A percentile compares a stretch with the other conserved stretches of the same genome.
Conservation (phyloP, 1,140 invertebrate genomes). For the Hesperophylax magnus region DNA sequence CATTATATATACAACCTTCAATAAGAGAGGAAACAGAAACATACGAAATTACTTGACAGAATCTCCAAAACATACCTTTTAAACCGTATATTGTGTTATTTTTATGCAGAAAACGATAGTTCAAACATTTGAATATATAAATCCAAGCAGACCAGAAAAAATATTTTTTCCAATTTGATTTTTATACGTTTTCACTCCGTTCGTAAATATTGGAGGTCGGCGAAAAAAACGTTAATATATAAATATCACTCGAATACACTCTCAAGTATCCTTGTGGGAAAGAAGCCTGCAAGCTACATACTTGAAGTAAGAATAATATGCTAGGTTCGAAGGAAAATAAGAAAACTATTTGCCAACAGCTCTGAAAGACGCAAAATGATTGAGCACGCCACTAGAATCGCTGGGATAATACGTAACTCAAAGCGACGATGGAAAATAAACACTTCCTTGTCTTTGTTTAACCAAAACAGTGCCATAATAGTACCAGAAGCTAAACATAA, state of each 20-base stretch:
- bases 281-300: not conserved
- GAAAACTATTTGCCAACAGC: not conserved
- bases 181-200: too few relatives aligned
- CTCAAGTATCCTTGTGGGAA: not conserved
- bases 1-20: too few relatives aligned
- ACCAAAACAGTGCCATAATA: not conserved
- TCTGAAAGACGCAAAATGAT: not conserved
- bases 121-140: too few relatives aligned
- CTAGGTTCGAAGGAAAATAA: not conserved
- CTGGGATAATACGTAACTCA: not conserved
- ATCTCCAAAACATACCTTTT: too few relatives aligned
- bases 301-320: not conserved
- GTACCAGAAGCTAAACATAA: not conserved
- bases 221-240: not conserved
- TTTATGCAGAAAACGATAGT: too few relatives aligned
- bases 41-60: too few relatives aligned
- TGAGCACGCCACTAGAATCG: not conserved
- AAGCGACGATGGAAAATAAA: not conserved
- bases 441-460: not conserved
- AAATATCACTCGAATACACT: not conserved
- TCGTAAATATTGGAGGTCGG: too few relatives aligned
- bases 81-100: too few relatives aligned
- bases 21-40: too few relatives aligned
- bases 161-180: too few relatives aligned
- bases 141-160: too few relatives aligned